Base-by-base conservation (phyloP, 37 sponge, comb jelly and placozoan genomes). In the Ephydatia muelleri region DNA sequence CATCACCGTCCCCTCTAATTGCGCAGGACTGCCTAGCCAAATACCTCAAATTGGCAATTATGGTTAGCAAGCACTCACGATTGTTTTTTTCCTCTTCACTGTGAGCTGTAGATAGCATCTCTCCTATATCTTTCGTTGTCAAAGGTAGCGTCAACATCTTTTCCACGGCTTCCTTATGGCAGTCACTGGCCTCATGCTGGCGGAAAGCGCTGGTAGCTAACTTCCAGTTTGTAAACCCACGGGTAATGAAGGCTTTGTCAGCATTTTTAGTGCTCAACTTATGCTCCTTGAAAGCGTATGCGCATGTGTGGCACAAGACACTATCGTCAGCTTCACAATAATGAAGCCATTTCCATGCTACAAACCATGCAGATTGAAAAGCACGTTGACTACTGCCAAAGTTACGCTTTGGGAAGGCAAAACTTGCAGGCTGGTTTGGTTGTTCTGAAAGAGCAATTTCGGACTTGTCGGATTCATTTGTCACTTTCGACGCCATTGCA, bases 61-160 rank as follows among this genome's bases (percentile, higher is more conserved):
- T n/a, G n/a, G n/a, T n/a, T n/a, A n/a, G n/a, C n/a, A n/a, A n/a
- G n/a, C n/a, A n/a, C 4, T 43, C 47, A 43, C 47, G 47, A 8
- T 8, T 43, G 47, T 43, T 4, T 43, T 8, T 43, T 43, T 43
- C 8, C 47, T 43, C 47, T 43, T 43, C 47, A 43, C 47, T 43
- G 47, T 43, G 47, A 43, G 47, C 47, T 43, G 47, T 43, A 43
- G 47, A 43, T 11, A 43, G 47, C 49, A 49, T 31, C 36, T 82
- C 88, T 33, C 89, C 89, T 47, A 88, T 65, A 78, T 88, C 84
- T 73, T 72, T 57, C 70, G 72, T 78, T 66, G 80, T 87, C 49
- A 72, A 33, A 47, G 80, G 80, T n/a, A 66, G 27, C 72, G 38
- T 26, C 47, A 43, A 43, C 47, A 8, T 43, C 47, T 43, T 43